These are phyloP conservation scores for Enteromius trimaculatus DNA, from an alignment of 2,797 vertebrate genomes.

Conservation along the genomic window DNA sequence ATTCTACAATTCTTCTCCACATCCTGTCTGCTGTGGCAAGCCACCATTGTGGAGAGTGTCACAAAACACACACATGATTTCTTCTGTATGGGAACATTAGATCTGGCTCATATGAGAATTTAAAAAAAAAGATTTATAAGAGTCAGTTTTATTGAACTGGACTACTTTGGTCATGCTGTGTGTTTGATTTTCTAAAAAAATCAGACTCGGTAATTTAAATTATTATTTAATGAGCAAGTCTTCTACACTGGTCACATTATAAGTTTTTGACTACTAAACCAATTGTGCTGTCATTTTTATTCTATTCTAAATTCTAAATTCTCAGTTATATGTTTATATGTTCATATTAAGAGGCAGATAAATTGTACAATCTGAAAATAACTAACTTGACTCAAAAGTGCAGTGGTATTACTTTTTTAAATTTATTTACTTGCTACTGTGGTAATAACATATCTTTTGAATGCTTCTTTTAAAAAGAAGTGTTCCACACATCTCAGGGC, in stretches of 20 bases:
- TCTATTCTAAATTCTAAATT: too few relatives aligned
- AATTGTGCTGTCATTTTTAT: background rate
- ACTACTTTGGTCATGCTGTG: background rate
- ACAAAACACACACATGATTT: background rate
- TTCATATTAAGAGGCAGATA: background rate
- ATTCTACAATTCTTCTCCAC: too few relatives aligned
- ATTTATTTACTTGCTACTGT: background rate
- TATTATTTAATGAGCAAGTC: background rate
- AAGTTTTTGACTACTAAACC: background rate
- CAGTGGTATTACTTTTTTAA: background rate
- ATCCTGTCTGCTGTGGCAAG: too few relatives aligned
- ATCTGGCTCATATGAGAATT: background rate
- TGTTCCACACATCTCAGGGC: background rate
- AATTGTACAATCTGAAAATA: background rate
- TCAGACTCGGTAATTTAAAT: background rate
- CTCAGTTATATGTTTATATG: background rate
- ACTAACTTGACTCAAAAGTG: background rate
- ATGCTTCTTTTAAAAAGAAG: background rate
- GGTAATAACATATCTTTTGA: background rate
- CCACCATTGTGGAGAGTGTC: background rate
- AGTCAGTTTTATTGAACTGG: background rate
- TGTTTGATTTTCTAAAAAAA: background rate
- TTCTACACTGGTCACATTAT: background rate
- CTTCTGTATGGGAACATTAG: background rate
- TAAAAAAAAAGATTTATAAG: too few relatives aligned